These are phyloP conservation scores for Vireo griseus DNA, from an alignment of 2,797 vertebrate genomes.

Conservation along the genomic window DNA sequence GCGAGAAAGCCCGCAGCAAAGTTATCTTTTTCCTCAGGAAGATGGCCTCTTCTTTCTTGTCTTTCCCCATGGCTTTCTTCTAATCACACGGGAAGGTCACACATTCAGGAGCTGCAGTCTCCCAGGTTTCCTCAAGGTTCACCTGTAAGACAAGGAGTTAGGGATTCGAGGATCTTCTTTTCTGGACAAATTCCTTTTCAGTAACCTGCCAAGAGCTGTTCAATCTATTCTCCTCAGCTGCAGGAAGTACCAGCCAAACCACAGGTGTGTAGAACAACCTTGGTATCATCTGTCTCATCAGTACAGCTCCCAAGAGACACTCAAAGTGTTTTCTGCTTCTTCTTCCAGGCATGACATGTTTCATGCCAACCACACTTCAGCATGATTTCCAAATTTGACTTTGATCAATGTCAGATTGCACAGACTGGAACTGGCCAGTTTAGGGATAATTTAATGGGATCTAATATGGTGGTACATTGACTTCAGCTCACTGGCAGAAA, in stretches of 20 bases:
- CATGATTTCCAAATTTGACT: neutral
- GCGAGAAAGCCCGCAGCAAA: constrained; percentile 76
- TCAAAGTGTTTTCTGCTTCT: neutral
- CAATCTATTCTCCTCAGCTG: neutral
- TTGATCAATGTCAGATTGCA: neutral
- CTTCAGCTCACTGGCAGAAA: neutral
- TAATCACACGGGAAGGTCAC: neutral
- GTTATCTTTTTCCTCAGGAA: constrained; percentile 80
- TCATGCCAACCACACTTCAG: neutral
- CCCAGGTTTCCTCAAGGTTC: neutral
- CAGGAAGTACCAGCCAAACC: neutral
- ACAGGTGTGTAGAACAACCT: neutral
- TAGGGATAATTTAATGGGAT: neutral
- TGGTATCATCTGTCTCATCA: neutral
- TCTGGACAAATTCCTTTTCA: neutral
- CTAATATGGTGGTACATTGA: neutral
- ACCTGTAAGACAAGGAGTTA: constrained; percentile 48
- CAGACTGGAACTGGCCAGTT: neutral
- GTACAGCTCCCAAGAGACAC: neutral
- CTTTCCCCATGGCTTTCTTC: constrained; percentile 42
- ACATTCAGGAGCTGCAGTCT: neutral
- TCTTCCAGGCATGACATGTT: neutral
- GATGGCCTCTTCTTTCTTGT: constrained; percentile 60
- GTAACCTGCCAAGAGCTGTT: neutral
- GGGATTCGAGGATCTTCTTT: neutral